Evolutionary conservation across 2,888 invertebrate species (phyloP), one percentile per base, ranked within the genome.

Genomic region (Apodemia mormo): DNA sequence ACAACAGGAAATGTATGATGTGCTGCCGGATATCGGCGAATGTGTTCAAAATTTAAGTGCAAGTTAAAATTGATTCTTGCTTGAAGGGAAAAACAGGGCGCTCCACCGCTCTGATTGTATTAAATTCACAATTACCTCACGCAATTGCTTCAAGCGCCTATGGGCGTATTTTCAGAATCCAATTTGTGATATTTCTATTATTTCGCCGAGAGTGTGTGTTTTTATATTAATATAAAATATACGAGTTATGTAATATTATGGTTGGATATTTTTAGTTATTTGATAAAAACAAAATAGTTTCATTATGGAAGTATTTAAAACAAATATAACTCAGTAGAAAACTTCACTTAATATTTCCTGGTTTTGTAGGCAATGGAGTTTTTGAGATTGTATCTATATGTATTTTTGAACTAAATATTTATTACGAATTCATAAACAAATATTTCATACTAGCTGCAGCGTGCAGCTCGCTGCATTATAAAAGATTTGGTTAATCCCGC

Each of bases 1-100:
- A 83, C 83, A 80, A 77, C 82, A 85, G 85, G 84, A 89, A 88
- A 87, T 86, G 82, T 83, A 76, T 80, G 77, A 76, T 81, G 83
- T 80, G 79, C 79, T 76, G 78, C 79, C 85, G 88, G 86, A 87
- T 85, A 89, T 85, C 80, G 79, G 77, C 80, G 80, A 84, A 84
- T 86, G 83, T 84, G 84, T 85, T 84, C 83, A 81, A 86, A 86
- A 83, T 87, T 86, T 84, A 84, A 85, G 84, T 83, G 80, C 77
- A 77, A 78, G 79, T 81, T 81, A 68, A 69, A 69, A 69, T 69
- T 69, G 68, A 69, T 65, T 69, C 69, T 69, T 69, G 69, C 69
- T 65, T 54, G 14, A 43, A 33, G 65, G 40, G 65, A 64, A 83
- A 86, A 86, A 86, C 69, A 58, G 71, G 71, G 70, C 66, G 69